Conservation (phyloP, 1,140 invertebrate species). For the Nephila pilipes region DNA sequence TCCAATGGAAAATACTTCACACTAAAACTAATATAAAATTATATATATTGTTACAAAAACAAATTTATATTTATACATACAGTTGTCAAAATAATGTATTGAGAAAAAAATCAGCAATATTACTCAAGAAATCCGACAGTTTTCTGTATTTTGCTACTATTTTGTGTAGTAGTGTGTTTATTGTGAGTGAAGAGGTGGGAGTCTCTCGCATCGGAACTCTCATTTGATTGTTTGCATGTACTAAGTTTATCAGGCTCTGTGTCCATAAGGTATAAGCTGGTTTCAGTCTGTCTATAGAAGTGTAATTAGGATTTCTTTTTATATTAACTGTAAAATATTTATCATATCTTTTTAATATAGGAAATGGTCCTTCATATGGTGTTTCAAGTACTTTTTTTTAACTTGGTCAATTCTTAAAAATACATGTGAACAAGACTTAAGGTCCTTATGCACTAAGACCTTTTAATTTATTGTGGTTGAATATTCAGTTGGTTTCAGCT, state of each 20-base stretch:
- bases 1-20: conserved; percentile 37
- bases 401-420: not conserved
- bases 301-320: not conserved
- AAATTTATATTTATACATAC: no score
- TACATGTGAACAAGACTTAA: not conserved
- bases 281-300: no score
- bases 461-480: not conserved
- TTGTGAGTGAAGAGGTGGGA: not conserved
- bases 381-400: not conserved
- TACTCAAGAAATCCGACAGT: no score
- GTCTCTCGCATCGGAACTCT: not conserved
- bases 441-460: not conserved
- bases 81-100: no score
- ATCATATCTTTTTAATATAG: not conserved
- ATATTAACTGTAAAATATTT: not conserved
- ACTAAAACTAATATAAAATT: no score
- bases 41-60: no score
- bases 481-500: no score
- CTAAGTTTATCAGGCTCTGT: not conserved
- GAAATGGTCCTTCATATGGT: not conserved
- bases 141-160: not conserved
- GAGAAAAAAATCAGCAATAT: no score
- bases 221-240: not conserved
- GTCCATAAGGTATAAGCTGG: not conserved
- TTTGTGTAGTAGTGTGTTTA: not conserved